phyloP scores from a whole-genome alignment of 2,888 invertebrate species.

The Chironomus riparius region DNA sequence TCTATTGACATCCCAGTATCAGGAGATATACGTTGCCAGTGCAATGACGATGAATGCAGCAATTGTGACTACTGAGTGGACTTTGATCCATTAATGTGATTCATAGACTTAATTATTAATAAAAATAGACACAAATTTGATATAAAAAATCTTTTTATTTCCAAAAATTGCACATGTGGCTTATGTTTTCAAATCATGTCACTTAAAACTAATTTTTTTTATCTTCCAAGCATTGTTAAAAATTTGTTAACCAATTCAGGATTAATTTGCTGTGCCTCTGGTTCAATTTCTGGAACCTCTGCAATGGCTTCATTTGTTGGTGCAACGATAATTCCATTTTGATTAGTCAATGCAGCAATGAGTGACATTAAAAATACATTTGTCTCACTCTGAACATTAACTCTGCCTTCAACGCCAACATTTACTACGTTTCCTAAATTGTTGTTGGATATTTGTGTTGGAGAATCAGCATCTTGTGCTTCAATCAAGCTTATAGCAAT shows the following conservation, averaged over 20 bases:
- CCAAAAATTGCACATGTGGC: too few species aligned
- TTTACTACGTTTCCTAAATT: constrained; percentile 1
- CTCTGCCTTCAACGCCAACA: neutral
- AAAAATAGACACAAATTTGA: too few species aligned
- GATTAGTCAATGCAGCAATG: neutral
- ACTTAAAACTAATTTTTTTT: too few species aligned
- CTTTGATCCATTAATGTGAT: too few species aligned
- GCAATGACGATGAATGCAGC: too few species aligned
- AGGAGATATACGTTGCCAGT: too few species aligned
- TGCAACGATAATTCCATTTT: neutral
- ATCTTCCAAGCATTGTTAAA: neutral
- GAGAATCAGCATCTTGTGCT: neutral
- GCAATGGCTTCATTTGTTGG: neutral
- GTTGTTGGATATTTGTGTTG: neutral
- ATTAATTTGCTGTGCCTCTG: neutral
- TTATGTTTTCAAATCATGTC: too few species aligned
- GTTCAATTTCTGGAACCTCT: neutral
- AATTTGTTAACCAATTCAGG: neutral
- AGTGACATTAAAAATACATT: neutral
- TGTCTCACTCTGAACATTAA: neutral
- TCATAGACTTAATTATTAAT: too few species aligned
- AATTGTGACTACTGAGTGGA: too few species aligned
- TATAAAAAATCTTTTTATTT: too few species aligned
- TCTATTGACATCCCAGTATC: too few species aligned
- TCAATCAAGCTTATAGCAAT: neutral